Evolutionary conservation across 2,888 invertebrate species (phyloP).

Genomic region (Drosophila subsilvestris): DNA sequence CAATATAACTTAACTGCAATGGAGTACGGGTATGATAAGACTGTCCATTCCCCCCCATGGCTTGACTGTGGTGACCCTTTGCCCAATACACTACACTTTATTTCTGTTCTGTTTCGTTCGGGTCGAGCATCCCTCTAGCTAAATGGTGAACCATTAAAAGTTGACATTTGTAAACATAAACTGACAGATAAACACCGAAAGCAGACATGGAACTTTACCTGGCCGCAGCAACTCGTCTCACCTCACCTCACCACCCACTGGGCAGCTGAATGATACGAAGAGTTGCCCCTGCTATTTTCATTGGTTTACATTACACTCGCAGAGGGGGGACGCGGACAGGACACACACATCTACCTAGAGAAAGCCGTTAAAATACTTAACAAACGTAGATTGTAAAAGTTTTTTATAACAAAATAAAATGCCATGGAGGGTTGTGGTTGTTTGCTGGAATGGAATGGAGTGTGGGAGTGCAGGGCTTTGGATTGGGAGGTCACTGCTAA

Average conservation of each 20-base stretch:
- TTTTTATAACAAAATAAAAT: conserved; percentile 73
- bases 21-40: conserved; percentile 15
- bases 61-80: not conserved
- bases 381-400: conserved; percentile 80
- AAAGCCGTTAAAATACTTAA: conserved; percentile 81
- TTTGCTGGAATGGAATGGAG: conserved; percentile 19
- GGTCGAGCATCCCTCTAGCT: conserved; percentile 40
- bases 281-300: conserved; percentile 76
- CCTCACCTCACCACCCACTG: not conserved
- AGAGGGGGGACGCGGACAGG: conserved; percentile 28
- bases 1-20: not conserved
- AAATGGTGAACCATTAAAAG: conserved; percentile 77
- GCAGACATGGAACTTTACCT: conserved; percentile 59
- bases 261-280: conserved; percentile 24
- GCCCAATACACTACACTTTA: not conserved
- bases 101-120: conserved; percentile 1
- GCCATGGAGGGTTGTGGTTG: conserved; percentile 47
- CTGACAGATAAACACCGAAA: conserved; percentile 78
- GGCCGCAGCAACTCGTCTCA: conserved; percentile 1
- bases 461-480: not conserved
- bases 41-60: conserved; percentile 2
- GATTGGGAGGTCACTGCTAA: conserved; percentile 26
- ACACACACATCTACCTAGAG: conserved; percentile 39
- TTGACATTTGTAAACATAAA: conserved; percentile 79
- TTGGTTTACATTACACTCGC: conserved; percentile 69